Evolutionary conservation across 1,140 invertebrate genomes (phyloP).

Genomic region (Cherax destructor): DNA sequence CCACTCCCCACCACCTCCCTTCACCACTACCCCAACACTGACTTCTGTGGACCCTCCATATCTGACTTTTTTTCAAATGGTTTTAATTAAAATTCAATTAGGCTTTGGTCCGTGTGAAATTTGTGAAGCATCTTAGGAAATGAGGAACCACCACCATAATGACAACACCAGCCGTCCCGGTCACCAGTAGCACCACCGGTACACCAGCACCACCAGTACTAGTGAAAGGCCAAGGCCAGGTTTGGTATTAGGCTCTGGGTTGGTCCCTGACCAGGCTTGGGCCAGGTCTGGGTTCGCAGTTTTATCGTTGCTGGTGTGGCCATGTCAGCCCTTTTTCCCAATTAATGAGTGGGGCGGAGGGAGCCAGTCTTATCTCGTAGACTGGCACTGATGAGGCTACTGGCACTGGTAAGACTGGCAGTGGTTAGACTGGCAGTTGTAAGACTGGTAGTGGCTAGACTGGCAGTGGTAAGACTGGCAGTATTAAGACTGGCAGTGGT

Average conservation of each 20-base stretch:
- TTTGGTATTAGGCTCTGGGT: background rate
- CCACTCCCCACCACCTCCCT: background rate
- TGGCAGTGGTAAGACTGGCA: too few species aligned
- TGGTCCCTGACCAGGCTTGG: too few species aligned
- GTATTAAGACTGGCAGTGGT: too few species aligned
- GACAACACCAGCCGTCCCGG: background rate
- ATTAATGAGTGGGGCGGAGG: constrained; percentile 12
- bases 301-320: background rate
- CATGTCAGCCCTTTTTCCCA: constrained; percentile 29
- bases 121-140: constrained; percentile 57
- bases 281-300: background rate
- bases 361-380: too few species aligned
- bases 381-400: too few species aligned
- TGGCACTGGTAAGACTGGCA: too few species aligned
- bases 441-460: too few species aligned
- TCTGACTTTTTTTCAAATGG: constrained; percentile 67
- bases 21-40: background rate
- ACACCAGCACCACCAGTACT: background rate
- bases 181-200: too few species aligned
- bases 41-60: constrained; percentile 30
- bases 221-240: background rate
- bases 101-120: constrained; percentile 66
- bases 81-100: constrained; percentile 68
- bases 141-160: constrained; percentile 24
- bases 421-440: too few species aligned